Evolutionary conservation across 1,140 invertebrate genomes (phyloP), one percentile per base, ranked within the genome.

Genomic region (Ceratina calcarata): DNA sequence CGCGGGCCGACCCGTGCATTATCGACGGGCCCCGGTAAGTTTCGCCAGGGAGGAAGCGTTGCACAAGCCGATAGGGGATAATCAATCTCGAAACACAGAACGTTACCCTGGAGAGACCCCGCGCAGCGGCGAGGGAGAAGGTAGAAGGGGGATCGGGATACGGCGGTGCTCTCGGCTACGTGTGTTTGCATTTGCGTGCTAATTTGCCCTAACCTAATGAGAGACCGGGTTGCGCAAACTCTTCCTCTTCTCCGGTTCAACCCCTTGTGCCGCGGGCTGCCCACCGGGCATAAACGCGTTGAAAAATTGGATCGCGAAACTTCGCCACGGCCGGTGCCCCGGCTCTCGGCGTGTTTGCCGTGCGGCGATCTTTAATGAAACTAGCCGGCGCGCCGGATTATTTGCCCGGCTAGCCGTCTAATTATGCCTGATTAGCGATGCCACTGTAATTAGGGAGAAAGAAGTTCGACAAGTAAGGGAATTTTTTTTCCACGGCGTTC

Each of bases 121-220:
- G 27, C 32, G 32, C 32, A 6, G 27, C 27, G 27, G 27, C 4
- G 70, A 66, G n/a, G 18, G 80, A 67, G 57, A 67, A 67, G 53
- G 61, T 62, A 64, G 20, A 24, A 22, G 22, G 24, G 16, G 55
- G 60, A 45, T 8, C 37, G 37, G 15, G 20, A 37, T 18, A 4
- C 15, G 66, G 37, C 1, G 2, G 4, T 0, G 45, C 2, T 20
- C 57, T 20, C 27, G 66, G 24, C 67, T 49, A 88, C 83, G 86
- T 88, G 85, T 90, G 87, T 91, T 90, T 91, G 87, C 86, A 82
- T 87, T 89, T 83, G 89, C 87, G 86, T 89, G 89, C 89, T 91
- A 91, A 91, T 91, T 91, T 89, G 86, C 89, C 87, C 87, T 88
- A 88, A 91, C 88, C 87, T 91, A 89, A 90, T 90, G 91, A 91